Evolutionary conservation across 92 coral and sea anemone genomes (phyloP), one percentile per base, ranked within the genome.

Genomic region (Actinostola sp.): DNA sequence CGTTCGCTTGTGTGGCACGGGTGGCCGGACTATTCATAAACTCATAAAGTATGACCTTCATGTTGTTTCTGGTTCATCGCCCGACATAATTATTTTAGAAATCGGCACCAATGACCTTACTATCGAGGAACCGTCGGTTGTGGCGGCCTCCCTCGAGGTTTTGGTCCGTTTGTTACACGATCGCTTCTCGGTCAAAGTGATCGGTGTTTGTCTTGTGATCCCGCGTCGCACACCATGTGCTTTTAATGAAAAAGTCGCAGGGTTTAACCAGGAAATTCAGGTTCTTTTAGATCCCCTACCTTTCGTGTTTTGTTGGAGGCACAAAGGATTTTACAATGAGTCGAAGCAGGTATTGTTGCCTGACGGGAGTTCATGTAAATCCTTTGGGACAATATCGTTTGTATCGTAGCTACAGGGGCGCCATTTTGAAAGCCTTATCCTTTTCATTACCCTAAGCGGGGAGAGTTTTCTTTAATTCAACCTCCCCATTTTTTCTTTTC

Each of bases 401-500:
- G 54, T 63, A 63, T 24, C 70, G 70, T 8, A 63, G 70, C n/a
- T 33, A 61, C 13, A 3, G 48, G n/a, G 67, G 67, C 44, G 67
- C 67, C 26, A 61, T 61, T 30, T 26, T 63, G 30, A 33, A 19
- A 63, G 70, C 21, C 7, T 45, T 63, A 17, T 25, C 53, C 29
- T 17, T 65, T 36, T n/a, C n/a, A n/a, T n/a, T n/a, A n/a, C n/a
- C n/a, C n/a, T n/a, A n/a, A n/a, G n/a, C n/a, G n/a, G n/a, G n/a
- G n/a, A n/a, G n/a, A n/a, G n/a, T n/a, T n/a, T n/a, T n/a, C n/a
- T n/a, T n/a, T n/a, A n/a, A n/a, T n/a, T n/a, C n/a, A n/a, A n/a
- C n/a, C n/a, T n/a, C n/a, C n/a, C n/a, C n/a, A n/a, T n/a, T n/a
- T n/a, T n/a, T n/a, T n/a, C n/a, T n/a, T n/a, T n/a, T n/a, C n/a